Conservation (phyloP, 1,140 invertebrate species). For the Paramacrobiotus metropolitanus region DNA sequence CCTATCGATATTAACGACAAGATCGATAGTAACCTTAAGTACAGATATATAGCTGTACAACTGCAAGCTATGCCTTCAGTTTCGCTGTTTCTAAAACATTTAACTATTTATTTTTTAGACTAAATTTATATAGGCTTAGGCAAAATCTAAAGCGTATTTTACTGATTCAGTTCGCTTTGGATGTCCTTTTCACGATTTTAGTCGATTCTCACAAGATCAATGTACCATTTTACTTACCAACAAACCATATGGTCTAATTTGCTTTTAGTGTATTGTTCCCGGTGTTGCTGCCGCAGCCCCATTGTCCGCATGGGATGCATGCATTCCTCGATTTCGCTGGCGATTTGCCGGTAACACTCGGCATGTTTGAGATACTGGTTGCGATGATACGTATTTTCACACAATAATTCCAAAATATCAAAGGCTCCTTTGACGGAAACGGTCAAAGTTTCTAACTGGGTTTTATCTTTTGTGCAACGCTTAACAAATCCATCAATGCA, state of each 20-base stretch:
- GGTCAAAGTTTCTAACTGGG: neutral
- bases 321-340: neutral
- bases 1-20: too few species aligned
- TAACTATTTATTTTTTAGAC: too few species aligned
- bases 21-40: too few species aligned
- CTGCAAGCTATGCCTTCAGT: too few species aligned
- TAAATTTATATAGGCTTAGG: too few species aligned
- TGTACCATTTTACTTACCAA: slow-evolving; percentile 1
- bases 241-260: neutral
- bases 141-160: too few species aligned
- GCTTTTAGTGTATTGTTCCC: neutral
- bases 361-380: neutral
- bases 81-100: too few species aligned
- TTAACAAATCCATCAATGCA: slow-evolving; percentile 1
- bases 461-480: neutral
- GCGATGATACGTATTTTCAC: neutral
- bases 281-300: neutral
- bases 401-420: neutral
- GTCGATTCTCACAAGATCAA: too few species aligned
- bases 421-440: neutral
- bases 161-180: too few species aligned
- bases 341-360: neutral
- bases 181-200: too few species aligned
- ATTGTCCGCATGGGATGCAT: slow-evolving; percentile 1
- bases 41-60: too few species aligned